These are phyloP conservation scores for Tachystola acroxantha DNA, from an alignment of 2,888 invertebrate genomes.

Conservation along the genomic window DNA sequence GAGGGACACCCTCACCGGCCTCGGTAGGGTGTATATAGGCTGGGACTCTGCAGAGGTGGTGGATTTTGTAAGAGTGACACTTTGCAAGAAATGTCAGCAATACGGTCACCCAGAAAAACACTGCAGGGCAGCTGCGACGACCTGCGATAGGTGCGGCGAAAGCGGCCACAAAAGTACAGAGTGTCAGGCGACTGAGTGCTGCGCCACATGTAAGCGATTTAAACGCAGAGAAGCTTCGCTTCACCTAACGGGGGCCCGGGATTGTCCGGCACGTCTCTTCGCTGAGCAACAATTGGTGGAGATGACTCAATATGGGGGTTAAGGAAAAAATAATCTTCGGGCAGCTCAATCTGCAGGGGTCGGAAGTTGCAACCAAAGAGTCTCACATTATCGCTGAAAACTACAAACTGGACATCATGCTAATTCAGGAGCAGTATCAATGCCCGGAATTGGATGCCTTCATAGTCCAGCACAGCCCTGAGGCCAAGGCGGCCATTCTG, in stretches of 20 bases:
- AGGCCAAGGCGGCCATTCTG: conserved; percentile 16
- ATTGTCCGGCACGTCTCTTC: too few relatives aligned
- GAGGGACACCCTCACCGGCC: too few relatives aligned
- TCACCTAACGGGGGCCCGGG: too few relatives aligned
- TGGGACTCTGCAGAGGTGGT: too few relatives aligned
- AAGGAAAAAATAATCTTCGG: too few relatives aligned
- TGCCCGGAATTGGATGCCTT: conserved; percentile 79
- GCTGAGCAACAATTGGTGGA: too few relatives aligned
- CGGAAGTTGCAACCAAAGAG: conserved; percentile 16
- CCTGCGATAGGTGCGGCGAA: neutral
- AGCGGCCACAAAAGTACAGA: too few relatives aligned
- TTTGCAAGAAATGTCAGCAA: neutral
- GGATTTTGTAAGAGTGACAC: too few relatives aligned
- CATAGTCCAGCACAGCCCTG: conserved; percentile 3
- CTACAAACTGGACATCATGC: conserved; percentile 15
- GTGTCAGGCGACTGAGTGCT: neutral
- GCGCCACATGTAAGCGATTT: neutral
- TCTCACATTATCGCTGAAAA: conserved; percentile 13
- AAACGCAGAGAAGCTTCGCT: neutral
- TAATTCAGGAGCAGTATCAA: conserved; percentile 26
- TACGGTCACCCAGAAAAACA: neutral
- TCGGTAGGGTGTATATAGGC: too few relatives aligned
- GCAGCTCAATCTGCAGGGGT: conserved; percentile 21
- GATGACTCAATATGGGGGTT: too few relatives aligned
- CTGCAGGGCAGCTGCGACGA: neutral